Percentiles rank a stretch among this genome's conserved stretches.
These are phyloP conservation scores for Unio delphinus DNA, from an alignment of 2,888 invertebrate species.

Conservation along the genomic window DNA sequence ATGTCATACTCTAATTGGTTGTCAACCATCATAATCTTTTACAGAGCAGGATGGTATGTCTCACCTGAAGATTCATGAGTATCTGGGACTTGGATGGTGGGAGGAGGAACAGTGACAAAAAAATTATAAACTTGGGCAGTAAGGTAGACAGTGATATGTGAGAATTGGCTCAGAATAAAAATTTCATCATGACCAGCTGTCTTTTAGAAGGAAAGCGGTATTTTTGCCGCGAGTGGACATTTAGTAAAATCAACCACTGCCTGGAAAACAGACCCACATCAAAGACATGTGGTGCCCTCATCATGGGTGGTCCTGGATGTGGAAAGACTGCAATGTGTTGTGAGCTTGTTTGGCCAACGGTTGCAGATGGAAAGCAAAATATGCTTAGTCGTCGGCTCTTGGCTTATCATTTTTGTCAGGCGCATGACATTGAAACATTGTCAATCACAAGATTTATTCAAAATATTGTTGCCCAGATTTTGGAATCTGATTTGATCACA, in stretches of 20 bases:
- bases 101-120: background rate
- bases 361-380: constrained; percentile 72
- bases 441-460: constrained; percentile 87
- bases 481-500: constrained; percentile 69
- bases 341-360: constrained; percentile 79
- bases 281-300: constrained; percentile 88
- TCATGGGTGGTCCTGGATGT: constrained; percentile 92
- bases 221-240: constrained; percentile 95
- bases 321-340: constrained; percentile 83
- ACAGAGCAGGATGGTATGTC: background rate
- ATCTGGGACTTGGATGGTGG: background rate
- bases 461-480: constrained; percentile 77
- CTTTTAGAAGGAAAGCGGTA: constrained; percentile 74
- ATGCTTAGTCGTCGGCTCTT: constrained; percentile 84
- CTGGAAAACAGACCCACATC: constrained; percentile 85
- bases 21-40: background rate
- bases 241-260: constrained; percentile 92
- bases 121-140: background rate
- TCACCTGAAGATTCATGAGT: background rate
- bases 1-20: too few species aligned
- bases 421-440: constrained; percentile 76
- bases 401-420: constrained; percentile 86
- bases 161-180: background rate
- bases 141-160: background rate
- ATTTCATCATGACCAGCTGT: constrained; percentile 59